These are phyloP conservation scores for Panagrolaimus sp. DNA, from an alignment of 1,140 invertebrate species.

Conservation along the genomic window DNA sequence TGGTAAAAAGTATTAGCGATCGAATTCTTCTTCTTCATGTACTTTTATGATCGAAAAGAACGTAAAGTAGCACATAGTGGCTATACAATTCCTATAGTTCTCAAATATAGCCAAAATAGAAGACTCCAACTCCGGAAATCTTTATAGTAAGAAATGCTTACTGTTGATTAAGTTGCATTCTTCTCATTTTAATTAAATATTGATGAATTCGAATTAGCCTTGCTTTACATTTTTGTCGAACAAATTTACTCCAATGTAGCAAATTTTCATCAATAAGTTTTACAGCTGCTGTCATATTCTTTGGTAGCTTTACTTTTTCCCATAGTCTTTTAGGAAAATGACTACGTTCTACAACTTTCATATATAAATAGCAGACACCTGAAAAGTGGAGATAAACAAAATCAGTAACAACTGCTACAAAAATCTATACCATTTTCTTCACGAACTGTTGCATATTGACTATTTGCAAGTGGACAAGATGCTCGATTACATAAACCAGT, in stretches of 20 bases:
- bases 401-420: not conserved
- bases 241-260: slow-evolving; percentile 60
- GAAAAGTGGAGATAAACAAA: too few relatives aligned
- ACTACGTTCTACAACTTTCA: slow-evolving; percentile 89
- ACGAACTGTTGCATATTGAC: slow-evolving; percentile 93
- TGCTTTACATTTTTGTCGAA: slow-evolving; percentile 61
- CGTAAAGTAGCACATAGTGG: too few relatives aligned
- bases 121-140: too few relatives aligned
- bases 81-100: too few relatives aligned
- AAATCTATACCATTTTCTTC: slow-evolving; percentile 96
- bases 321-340: slow-evolving; percentile 80
- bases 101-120: slow-evolving; percentile 3
- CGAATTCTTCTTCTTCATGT: too few relatives aligned
- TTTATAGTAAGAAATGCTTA: slow-evolving; percentile 61
- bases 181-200: slow-evolving; percentile 91
- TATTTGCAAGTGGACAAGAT: slow-evolving; percentile 93
- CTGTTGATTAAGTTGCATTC: slow-evolving; percentile 77
- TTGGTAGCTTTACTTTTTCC: slow-evolving; percentile 90
- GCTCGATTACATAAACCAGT: slow-evolving; percentile 86
- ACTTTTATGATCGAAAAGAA: too few relatives aligned
- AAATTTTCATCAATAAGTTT: slow-evolving; percentile 93
- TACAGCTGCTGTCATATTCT: slow-evolving; percentile 58
- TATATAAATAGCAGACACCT: slow-evolving; percentile 86
- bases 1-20: too few relatives aligned
- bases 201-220: slow-evolving; percentile 63